A percentile compares a stretch with the other conserved stretches of the same genome.
Conservation (phyloP, 2,888 invertebrate species). For the Mythimna pallens region DNA sequence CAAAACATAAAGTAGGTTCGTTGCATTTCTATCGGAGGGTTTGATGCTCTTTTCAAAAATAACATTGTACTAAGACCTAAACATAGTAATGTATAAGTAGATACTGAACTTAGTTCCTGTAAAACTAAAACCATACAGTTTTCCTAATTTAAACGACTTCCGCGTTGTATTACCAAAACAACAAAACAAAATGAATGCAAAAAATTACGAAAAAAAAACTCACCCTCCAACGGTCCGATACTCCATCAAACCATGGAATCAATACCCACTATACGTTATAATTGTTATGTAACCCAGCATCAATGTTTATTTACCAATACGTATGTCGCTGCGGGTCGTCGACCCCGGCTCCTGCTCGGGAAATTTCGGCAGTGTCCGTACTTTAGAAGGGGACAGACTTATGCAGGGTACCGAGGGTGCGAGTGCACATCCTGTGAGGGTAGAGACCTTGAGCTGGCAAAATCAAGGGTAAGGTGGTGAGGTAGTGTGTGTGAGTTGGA, state of each 20-base stretch:
- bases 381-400: conserved; percentile 81
- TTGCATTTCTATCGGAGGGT: not conserved
- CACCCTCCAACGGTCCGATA: conserved; percentile 1
- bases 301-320: conserved; percentile 90
- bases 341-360: conserved; percentile 84
- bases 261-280: conserved; percentile 62
- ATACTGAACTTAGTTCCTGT: not conserved
- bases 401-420: conserved; percentile 75
- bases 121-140: not conserved
- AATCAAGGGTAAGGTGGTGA: conserved; percentile 89
- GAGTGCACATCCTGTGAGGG: conserved; percentile 82
- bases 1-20: not conserved
- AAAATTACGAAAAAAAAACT: conserved; percentile 14
- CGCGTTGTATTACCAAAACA: not conserved
- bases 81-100: not conserved
- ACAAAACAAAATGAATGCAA: conserved; percentile 17
- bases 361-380: conserved; percentile 87
- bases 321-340: conserved; percentile 83
- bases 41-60: not conserved
- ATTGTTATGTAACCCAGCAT: conserved; percentile 80
- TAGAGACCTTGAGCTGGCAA: conserved; percentile 91
- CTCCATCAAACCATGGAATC: conserved; percentile 51
- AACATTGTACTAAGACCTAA: not conserved
- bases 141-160: not conserved
- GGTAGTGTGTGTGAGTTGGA: conserved; percentile 80